phyloP scores from a whole-genome alignment of 2,797 vertebrate species.

The Cossypha dichroa region DNA sequence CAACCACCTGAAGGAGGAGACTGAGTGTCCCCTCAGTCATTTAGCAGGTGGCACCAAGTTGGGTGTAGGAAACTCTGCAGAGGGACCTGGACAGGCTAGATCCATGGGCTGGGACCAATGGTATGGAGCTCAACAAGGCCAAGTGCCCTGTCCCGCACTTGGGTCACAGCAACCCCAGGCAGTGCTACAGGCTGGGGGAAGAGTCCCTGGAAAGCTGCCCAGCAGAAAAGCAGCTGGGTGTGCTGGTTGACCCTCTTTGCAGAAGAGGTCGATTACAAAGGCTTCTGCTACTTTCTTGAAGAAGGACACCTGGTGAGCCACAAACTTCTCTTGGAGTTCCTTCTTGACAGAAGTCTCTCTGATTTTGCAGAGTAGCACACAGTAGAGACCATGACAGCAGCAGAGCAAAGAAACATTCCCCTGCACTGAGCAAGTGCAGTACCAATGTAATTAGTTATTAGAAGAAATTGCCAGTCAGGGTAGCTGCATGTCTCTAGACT shows the following conservation, averaged over 20 bases:
- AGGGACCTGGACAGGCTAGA: neutral
- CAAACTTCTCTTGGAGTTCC: neutral
- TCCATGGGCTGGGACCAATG: fast-evolving
- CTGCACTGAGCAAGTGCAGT: neutral
- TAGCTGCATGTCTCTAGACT: fast-evolving
- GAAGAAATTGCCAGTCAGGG: neutral
- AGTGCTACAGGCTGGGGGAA: neutral
- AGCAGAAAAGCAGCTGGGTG: fast-evolving
- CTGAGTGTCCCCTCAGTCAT: neutral
- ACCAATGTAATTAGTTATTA: neutral
- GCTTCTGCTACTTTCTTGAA: neutral
- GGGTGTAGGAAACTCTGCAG: neutral
- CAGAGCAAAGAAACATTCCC: neutral
- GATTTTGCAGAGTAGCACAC: neutral
- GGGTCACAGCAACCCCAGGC: neutral
- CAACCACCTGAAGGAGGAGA: neutral
- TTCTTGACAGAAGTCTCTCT: neutral
- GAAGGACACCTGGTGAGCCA: neutral
- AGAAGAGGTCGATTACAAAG: neutral
- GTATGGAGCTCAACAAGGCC: neutral
- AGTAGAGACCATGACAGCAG: neutral
- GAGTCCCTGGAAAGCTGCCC: neutral
- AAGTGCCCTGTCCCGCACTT: neutral
- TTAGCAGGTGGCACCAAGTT: neutral
- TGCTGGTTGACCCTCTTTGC: neutral